Evolutionary conservation across 2,888 invertebrate species (phyloP).

Genomic region (Octodonta nipae): DNA sequence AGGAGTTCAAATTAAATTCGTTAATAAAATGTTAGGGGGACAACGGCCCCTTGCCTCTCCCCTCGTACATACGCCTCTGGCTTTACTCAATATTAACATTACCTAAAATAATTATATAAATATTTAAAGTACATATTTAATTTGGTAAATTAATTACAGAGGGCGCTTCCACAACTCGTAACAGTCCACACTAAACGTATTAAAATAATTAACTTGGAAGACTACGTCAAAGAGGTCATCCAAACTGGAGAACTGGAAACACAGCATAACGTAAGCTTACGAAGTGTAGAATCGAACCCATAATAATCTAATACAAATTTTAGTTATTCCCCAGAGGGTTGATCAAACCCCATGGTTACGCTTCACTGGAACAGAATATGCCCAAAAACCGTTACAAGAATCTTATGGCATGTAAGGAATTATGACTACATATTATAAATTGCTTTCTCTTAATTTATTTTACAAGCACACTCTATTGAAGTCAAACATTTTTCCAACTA

Average conservation of each 20-base stretch:
- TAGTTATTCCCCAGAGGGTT: slow-evolving; percentile 34
- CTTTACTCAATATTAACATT: too few relatives aligned
- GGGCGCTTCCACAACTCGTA: too few relatives aligned
- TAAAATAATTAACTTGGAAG: slow-evolving; percentile 29
- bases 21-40: too few relatives aligned
- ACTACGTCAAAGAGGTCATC: slow-evolving; percentile 30
- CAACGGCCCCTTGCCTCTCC: too few relatives aligned
- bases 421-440: background rate
- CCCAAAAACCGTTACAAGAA: slow-evolving; percentile 37
- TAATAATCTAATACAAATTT: slow-evolving; percentile 9
- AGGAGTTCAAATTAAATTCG: too few relatives aligned
- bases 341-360: slow-evolving; percentile 32
- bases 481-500: too few relatives aligned
- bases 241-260: slow-evolving; percentile 20
- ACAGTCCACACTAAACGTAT: slow-evolving; percentile 16
- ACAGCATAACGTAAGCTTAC: slow-evolving; percentile 16
- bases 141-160: too few relatives aligned
- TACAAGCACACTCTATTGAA: too few relatives aligned
- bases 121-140: too few relatives aligned
- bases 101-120: too few relatives aligned
- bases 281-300: background rate
- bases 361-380: slow-evolving; percentile 32
- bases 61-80: too few relatives aligned
- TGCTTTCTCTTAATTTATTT: too few relatives aligned
- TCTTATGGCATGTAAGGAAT: slow-evolving; percentile 35